Percentiles rank a stretch among this genome's conserved stretches.
phyloP scores from a whole-genome alignment of 1,140 invertebrate species.

The Drosophila serrata region DNA sequence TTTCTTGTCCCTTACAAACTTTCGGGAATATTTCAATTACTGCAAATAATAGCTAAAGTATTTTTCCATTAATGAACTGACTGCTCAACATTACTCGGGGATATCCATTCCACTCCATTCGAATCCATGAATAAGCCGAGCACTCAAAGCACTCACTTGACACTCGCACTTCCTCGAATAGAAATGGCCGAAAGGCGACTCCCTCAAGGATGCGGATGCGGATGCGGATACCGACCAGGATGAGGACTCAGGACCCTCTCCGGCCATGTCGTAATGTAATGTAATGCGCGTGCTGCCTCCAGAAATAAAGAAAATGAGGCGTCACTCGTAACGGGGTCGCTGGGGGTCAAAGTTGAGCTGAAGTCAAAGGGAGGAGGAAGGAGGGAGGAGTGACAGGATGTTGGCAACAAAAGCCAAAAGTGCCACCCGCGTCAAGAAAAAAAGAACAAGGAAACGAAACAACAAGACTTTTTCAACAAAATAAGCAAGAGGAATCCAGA shows the following conservation, averaged over 20 bases:
- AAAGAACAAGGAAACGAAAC: constrained; percentile 44
- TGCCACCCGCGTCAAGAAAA: constrained; percentile 41
- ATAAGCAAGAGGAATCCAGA: background rate
- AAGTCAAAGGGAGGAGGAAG: background rate
- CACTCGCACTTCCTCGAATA: constrained; percentile 36
- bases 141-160: constrained; percentile 68
- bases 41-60: background rate
- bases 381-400: constrained; percentile 1
- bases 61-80: constrained; percentile 1
- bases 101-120: constrained; percentile 53
- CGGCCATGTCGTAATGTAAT: constrained; percentile 70
- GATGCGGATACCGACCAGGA: constrained; percentile 22
- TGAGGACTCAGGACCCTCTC: constrained; percentile 49
- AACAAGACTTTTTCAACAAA: constrained; percentile 1
- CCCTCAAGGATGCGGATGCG: constrained; percentile 7
- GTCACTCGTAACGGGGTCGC: constrained; percentile 35
- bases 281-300: constrained; percentile 75
- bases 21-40: background rate
- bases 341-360: constrained; percentile 7
- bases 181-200: constrained; percentile 18
- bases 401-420: constrained; percentile 71
- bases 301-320: constrained; percentile 48
- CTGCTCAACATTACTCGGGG: constrained; percentile 19
- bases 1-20: background rate
- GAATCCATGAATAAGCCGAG: constrained; percentile 57